Percentiles rank a stretch among this genome's conserved stretches.
Conservation (phyloP, 2,888 invertebrate genomes). For the Psococerastis gibbosa region DNA sequence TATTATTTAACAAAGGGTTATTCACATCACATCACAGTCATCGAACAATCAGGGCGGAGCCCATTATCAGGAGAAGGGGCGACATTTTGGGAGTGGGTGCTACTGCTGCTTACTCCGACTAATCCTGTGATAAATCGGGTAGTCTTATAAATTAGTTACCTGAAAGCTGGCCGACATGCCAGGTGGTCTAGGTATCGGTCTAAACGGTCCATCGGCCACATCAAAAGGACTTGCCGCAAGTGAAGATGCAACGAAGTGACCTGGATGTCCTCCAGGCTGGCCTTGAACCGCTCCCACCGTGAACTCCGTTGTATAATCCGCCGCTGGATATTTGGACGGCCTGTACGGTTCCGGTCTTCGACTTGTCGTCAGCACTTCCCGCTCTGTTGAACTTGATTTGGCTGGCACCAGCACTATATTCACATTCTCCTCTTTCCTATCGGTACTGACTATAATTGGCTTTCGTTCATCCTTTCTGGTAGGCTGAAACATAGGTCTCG, state of each 20-base stretch:
- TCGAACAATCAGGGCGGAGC: no score
- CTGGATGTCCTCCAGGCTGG: neutral
- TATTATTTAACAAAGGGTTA: no score
- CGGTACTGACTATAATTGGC: slow-evolving; percentile 4
- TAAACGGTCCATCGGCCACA: slow-evolving; percentile 18
- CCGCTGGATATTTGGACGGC: neutral
- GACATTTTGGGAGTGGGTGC: no score
- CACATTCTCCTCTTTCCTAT: slow-evolving; percentile 1
- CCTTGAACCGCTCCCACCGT: slow-evolving; percentile 7
- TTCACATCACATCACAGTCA: no score
- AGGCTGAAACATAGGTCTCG: neutral
- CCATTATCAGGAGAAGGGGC: no score
- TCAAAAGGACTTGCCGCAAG: slow-evolving; percentile 15
- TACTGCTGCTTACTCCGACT: no score
- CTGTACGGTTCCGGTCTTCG: slow-evolving; percentile 1
- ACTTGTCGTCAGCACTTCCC: neutral
- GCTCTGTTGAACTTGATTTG: neutral
- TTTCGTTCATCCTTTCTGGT: slow-evolving; percentile 1
- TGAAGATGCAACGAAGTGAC: slow-evolving; percentile 1
- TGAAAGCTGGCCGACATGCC: slow-evolving; percentile 12
- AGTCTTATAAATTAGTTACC: no score
- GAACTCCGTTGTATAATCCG: slow-evolving; percentile 6
- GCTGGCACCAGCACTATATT: slow-evolving; percentile 5
- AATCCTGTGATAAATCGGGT: no score
- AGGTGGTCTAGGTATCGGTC: slow-evolving; percentile 19